Percentiles rank a stretch among this genome's conserved stretches.
phyloP scores from a whole-genome alignment of 2,888 invertebrate genomes.

The Synanthedon myopaeformis region DNA sequence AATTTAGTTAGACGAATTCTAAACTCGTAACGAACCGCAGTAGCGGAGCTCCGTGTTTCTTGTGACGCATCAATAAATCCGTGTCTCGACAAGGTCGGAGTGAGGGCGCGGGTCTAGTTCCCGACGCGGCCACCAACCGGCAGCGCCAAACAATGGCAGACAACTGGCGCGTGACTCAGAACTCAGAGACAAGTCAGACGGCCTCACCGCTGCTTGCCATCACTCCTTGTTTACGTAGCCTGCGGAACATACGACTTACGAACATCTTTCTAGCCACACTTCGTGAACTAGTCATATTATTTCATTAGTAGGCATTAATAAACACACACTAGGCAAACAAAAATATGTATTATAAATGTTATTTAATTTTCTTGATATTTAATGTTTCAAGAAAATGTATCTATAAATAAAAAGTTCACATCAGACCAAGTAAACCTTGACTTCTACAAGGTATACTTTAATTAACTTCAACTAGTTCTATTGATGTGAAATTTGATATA shows the following conservation, averaged over 20 bases:
- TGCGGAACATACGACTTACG: slow-evolving; percentile 1
- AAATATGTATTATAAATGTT: too few species aligned
- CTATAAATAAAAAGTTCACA: too few species aligned
- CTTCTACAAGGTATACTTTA: too few species aligned
- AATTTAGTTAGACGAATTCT: too few species aligned
- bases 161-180: slow-evolving; percentile 45
- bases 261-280: background rate
- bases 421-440: too few species aligned
- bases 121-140: slow-evolving; percentile 12
- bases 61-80: slow-evolving; percentile 65
- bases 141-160: slow-evolving; percentile 43
- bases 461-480: too few species aligned
- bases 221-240: background rate
- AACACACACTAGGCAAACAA: too few species aligned
- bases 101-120: slow-evolving; percentile 57
- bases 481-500: too few species aligned
- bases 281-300: too few species aligned
- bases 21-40: too few species aligned
- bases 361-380: too few species aligned
- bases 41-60: background rate
- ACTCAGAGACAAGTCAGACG: slow-evolving; percentile 25
- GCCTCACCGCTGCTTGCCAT: background rate
- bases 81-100: slow-evolving; percentile 63
- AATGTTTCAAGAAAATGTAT: too few species aligned
- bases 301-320: background rate